phyloP scores from a whole-genome alignment of 2,888 invertebrate genomes.

The Orthonychiurus folsomi region DNA sequence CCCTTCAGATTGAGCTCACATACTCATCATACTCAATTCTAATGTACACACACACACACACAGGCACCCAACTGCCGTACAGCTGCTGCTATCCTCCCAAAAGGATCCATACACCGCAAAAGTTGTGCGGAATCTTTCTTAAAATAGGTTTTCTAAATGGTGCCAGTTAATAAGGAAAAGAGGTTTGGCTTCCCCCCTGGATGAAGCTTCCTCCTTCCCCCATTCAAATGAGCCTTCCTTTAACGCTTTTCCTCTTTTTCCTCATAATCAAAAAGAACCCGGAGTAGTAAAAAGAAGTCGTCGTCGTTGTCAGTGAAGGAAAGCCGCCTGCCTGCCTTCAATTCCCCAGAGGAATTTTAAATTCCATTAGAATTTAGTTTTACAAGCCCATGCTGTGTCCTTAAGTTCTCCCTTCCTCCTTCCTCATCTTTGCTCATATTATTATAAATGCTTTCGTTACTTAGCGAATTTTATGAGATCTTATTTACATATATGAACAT shows the following conservation, averaged over 20 bases:
- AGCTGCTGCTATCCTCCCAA: too few relatives aligned
- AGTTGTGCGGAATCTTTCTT: background rate
- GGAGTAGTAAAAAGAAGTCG: too few relatives aligned
- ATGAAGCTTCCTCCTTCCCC: too few relatives aligned
- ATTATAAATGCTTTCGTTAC: background rate
- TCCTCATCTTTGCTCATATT: background rate
- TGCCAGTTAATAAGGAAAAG: background rate
- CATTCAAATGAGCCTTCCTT: too few relatives aligned
- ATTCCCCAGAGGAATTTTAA: background rate
- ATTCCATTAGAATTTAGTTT: background rate
- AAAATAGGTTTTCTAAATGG: constrained; percentile 1
- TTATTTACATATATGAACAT: background rate
- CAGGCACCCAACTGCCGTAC: too few relatives aligned
- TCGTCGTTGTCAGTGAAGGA: too few relatives aligned
- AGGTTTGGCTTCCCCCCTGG: too few relatives aligned
- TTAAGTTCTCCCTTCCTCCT: background rate
- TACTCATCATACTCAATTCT: too few relatives aligned
- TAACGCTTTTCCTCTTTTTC: background rate
- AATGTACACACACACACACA: too few relatives aligned
- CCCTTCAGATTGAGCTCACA: too few relatives aligned
- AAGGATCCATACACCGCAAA: too few relatives aligned
- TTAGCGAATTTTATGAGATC: background rate
- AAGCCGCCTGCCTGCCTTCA: too few relatives aligned
- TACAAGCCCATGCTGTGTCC: background rate
- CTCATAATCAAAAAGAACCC: background rate